Evolutionary conservation across 2,113 vertebrate species (phyloP), one percentile per base, ranked within the genome.

Genomic region (Alligator mississippiensis): DNA sequence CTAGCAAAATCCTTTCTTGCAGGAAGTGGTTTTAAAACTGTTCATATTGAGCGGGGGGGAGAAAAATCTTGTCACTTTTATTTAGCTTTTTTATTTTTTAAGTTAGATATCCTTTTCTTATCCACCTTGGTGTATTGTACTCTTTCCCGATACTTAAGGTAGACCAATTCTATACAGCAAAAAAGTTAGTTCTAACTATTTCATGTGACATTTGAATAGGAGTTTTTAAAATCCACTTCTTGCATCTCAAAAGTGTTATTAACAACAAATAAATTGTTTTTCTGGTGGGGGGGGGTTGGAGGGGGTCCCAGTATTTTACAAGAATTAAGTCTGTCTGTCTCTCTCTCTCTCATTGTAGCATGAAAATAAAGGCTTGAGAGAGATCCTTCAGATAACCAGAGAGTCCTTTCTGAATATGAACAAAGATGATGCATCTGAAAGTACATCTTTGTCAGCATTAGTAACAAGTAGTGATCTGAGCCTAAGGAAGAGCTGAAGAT

Each of bases 381-480:
- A 99, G 97, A 98, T 99, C 85, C 98, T 99, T 90, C 99, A 99
- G 84, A 99, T 99, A 97, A 99, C 99, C 75, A 98, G 99, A 57
- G 99, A 99, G 93, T 99, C 99, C 0, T 99, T 99, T 96, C 97
- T 99, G 94, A 97, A 98, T 85, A 98, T 99, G 55, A 98, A 98
- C 94, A 98, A 98, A 93, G 99, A 99, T 0, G 99, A 99, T 27
- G 87, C 92, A 2, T 98, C 98, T 4, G 99, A 99, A 87, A 99
- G 97, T 95, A 98, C 98, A 0, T 99, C 99, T 47, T 97, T 99
- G 83, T 99, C 99, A 5, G 98, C 98, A 2, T 93, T 99, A 75
- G 97, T 99, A 84, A 99, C 98, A 80, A 99, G 97, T 77, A 97
- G 98, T 21, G 99, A 99, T 70, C 84, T 98, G 96, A 99, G 98